Percentiles rank a stretch among this genome's conserved stretches.
Evolutionary conservation across 2,797 vertebrate genomes (phyloP).

Genomic region (Craterocephalus amniculus): DNA sequence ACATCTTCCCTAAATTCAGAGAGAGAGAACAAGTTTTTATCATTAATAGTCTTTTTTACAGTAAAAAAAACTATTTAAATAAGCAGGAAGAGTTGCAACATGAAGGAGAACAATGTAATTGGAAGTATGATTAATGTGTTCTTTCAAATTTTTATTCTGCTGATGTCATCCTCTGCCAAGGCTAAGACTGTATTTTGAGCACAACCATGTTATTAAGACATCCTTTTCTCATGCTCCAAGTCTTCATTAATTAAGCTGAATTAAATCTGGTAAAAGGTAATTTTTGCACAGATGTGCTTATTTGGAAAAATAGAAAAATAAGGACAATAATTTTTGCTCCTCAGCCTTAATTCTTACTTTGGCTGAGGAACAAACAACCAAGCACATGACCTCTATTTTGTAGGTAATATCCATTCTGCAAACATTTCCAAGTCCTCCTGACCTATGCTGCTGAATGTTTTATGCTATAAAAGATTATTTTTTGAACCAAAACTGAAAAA

Average conservation of each 20-base stretch:
- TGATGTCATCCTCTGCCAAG: neutral
- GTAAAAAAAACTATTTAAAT: neutral
- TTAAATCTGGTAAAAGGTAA: too few relatives aligned
- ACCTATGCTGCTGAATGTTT: too few relatives aligned
- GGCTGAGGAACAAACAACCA: neutral
- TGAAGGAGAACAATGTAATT: neutral
- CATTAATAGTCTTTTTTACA: neutral
- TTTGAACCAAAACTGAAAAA: too few relatives aligned
- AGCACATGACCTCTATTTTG: neutral
- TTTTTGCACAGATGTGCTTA: too few relatives aligned
- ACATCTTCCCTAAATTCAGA: slow-evolving; percentile 90
- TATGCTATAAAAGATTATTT: too few relatives aligned
- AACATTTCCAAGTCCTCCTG: neutral
- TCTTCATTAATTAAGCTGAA: neutral
- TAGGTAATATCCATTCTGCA: neutral
- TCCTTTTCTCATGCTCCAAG: neutral
- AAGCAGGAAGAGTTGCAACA: neutral
- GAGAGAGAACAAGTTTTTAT: neutral
- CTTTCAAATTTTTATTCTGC: neutral
- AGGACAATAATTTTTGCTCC: too few relatives aligned
- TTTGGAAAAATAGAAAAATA: too few relatives aligned
- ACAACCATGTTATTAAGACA: neutral
- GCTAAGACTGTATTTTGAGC: neutral
- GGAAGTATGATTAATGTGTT: neutral
- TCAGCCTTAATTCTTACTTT: neutral